These are phyloP conservation scores for Nycticorax nycticorax DNA, from an alignment of 2,113 vertebrate genomes.

Conservation along the genomic window DNA sequence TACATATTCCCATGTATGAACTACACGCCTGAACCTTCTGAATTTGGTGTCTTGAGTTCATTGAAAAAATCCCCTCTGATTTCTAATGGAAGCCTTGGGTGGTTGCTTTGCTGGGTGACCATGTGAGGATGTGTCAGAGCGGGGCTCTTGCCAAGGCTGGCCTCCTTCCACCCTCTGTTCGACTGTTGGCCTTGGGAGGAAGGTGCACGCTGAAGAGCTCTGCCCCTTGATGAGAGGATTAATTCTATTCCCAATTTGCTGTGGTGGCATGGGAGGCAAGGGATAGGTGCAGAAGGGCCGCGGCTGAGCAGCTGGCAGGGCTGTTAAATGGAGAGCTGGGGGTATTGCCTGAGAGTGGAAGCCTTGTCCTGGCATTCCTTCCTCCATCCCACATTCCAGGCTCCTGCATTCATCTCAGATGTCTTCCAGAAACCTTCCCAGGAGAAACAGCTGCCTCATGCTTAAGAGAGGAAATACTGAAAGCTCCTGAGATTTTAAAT, in stretches of 20 bases:
- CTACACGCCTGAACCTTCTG: neutral
- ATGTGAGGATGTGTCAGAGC: constrained; percentile 24
- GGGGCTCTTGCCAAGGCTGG: neutral
- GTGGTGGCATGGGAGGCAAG: neutral
- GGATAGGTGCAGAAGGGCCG: neutral
- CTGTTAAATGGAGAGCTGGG: neutral
- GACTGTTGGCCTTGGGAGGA: neutral
- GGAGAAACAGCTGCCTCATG: constrained; percentile 69
- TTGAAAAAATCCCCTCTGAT: neutral
- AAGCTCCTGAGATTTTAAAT: constrained; percentile 49
- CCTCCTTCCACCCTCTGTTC: neutral
- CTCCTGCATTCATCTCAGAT: constrained; percentile 62
- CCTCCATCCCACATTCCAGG: constrained; percentile 64
- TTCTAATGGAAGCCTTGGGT: neutral
- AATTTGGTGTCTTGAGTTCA: neutral
- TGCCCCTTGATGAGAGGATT: neutral
- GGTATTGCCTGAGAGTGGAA: constrained; percentile 11
- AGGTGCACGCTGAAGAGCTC: neutral
- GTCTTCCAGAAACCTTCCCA: constrained; percentile 72
- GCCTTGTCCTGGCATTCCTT: constrained; percentile 25
- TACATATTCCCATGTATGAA: neutral
- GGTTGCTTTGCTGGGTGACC: neutral
- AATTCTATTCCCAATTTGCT: neutral
- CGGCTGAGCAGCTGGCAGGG: neutral
- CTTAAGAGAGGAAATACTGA: constrained; percentile 60